Conservation (phyloP, 1,140 invertebrate genomes). For the Caenorhabditis tropicalis region DNA sequence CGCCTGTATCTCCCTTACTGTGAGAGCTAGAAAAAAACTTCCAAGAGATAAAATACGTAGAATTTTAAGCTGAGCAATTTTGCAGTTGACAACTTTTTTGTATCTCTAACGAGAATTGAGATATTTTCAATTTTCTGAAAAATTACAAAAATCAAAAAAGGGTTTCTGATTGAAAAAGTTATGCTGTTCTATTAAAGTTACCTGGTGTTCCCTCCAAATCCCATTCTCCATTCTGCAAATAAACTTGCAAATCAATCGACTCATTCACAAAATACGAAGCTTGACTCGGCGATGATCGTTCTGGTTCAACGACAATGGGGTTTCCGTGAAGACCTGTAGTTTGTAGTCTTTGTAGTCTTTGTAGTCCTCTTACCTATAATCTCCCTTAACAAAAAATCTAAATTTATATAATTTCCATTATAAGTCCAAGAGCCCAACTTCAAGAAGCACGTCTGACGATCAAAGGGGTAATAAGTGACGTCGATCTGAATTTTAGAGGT, state of each 20-base stretch:
- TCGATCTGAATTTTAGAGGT: constrained; percentile 41
- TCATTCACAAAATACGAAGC: constrained; percentile 42
- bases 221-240: constrained; percentile 53
- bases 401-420: constrained; percentile 47
- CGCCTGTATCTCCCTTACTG: no score
- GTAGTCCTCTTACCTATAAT: not conserved
- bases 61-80: no score
- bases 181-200: no score
- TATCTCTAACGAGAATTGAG: no score
- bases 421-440: constrained; percentile 54
- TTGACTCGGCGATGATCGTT: not conserved
- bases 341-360: no score
- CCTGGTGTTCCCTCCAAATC: constrained; percentile 41
- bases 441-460: constrained; percentile 51
- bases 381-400: constrained; percentile 38
- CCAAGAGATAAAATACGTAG: no score
- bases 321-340: not conserved
- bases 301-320: not conserved
- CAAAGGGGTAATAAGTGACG: constrained; percentile 54
- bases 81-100: no score
- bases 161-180: no score
- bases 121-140: no score
- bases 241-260: constrained; percentile 54
- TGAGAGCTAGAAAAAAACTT: no score
- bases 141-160: no score